phyloP scores from a whole-genome alignment of 2,888 invertebrate genomes.

The Leucozona laternaria region DNA sequence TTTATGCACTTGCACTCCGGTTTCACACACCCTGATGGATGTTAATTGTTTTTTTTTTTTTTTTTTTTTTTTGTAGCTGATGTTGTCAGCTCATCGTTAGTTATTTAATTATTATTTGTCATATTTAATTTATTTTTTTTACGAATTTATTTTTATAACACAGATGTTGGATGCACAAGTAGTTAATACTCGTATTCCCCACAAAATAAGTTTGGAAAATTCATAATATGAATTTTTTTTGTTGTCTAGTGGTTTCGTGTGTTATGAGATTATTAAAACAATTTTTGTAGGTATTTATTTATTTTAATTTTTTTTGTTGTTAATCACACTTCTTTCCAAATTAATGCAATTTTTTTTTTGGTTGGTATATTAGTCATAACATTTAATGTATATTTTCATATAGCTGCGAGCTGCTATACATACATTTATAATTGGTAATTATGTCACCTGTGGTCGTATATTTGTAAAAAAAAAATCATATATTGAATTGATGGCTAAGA shows the following conservation, averaged over 20 bases:
- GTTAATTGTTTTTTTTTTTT: constrained; percentile 55
- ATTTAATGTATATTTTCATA: constrained; percentile 22
- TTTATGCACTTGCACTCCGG: constrained; percentile 49
- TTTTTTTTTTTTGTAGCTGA: constrained; percentile 33
- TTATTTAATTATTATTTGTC: constrained; percentile 74
- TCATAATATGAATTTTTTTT: constrained; percentile 50
- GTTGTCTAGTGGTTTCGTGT: constrained; percentile 65
- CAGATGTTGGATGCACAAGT: constrained; percentile 41
- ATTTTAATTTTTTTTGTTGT: constrained; percentile 18
- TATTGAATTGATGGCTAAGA: constrained; percentile 68
- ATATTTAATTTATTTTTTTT: constrained; percentile 57
- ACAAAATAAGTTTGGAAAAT: constrained; percentile 34
- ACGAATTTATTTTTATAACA: constrained; percentile 31
- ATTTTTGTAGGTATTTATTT: constrained; percentile 48
- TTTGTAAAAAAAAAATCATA: constrained; percentile 31
- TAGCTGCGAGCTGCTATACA: constrained; percentile 35
- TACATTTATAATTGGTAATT: constrained; percentile 65
- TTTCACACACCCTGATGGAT: constrained; percentile 59
- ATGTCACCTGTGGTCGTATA: constrained; percentile 71
- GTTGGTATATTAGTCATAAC: not conserved
- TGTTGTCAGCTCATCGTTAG: constrained; percentile 75
- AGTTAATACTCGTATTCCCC: too few species aligned
- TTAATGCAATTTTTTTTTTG: constrained; percentile 40
- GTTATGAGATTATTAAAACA: constrained; percentile 69
- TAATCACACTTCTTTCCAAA: constrained; percentile 45